phyloP scores from a whole-genome alignment of 2,797 vertebrate species.

The Gallirallus australis region DNA sequence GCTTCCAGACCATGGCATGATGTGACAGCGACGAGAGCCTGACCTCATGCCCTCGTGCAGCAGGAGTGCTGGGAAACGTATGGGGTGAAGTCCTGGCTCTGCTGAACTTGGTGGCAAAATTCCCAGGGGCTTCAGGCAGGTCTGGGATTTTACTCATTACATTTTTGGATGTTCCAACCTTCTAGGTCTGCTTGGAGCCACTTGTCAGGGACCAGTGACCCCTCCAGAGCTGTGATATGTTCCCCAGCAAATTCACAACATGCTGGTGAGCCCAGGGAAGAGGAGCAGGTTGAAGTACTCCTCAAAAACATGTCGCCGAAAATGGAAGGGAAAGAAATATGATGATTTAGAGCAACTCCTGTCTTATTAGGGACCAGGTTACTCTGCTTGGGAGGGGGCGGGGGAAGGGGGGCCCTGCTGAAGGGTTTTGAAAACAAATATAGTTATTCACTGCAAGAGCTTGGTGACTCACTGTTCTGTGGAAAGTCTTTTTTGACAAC shows the following conservation, averaged over 20 bases:
- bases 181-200: not conserved
- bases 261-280: rapidly evolving
- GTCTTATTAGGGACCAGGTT: not conserved
- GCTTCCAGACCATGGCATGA: not conserved
- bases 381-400: not conserved
- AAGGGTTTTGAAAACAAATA: slow-evolving; percentile 20
- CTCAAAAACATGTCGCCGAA: not conserved
- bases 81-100: not conserved
- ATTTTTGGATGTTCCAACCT: not conserved
- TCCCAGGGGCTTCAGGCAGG: not conserved
- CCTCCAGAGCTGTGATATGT: rapidly evolving
- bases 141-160: not conserved
- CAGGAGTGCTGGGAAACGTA: not conserved
- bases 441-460: not conserved
- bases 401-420: not conserved
- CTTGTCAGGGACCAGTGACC: not conserved
- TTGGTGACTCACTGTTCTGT: not conserved
- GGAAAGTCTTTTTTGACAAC: slow-evolving; percentile 10
- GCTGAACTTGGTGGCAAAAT: not conserved
- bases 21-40: rapidly evolving
- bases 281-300: not conserved
- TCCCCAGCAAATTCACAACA: not conserved
- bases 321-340: not conserved
- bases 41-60: rapidly evolving
- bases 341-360: not conserved